Base-by-base conservation (phyloP, 2,797 vertebrate species). In the Poecilia gillii region DNA sequence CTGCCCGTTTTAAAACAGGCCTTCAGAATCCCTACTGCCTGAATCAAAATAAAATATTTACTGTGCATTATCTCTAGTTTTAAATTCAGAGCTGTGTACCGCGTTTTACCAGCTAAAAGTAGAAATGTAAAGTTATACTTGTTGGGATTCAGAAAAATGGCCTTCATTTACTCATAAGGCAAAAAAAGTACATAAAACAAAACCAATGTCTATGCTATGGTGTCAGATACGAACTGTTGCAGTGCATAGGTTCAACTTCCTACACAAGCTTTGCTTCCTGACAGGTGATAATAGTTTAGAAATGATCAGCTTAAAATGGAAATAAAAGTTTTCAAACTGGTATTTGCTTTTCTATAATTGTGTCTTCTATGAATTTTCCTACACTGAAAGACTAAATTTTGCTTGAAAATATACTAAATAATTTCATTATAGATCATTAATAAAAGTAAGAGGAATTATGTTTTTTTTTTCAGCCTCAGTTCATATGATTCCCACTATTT, bases 1-100 rank as follows among this genome's bases (percentile, higher is more conserved):
- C 64, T 43, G 49, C 72, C 79, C 79, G 46, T 73, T 66, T 85
- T 36, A 81, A 53, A 88, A 23, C 49, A 66, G 72, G 47, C 73
- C 75, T 74, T 83, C 53, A 79, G 23, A 80, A 82, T 73, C 55
- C n/a, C 84, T 84, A 88, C 90, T 91, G 89, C 87, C 89, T 87
- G 86, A 68, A 81, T 79, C 41, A 47, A 76, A 85, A 77, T 7
- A 45, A 80, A 36, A 75, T 5, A 2, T 74, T 83, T 75, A 77
- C 87, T 86, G 73, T 66, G 68, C 68, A 83, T 79, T 36, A 41
- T 11, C 3, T 77, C 82, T 71, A 71, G 82, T 84, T 74, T 85
- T 75, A 84, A 90, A 80, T 78, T 76, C 28, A 59, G 36, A 82
- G 47, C 13, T 2, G 70, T 77, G 51, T 46, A 31, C 43, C 6